Percentiles rank a stretch among this genome's conserved stretches.
Conservation (phyloP, 2,797 vertebrate species). For the Saxicola maurus region DNA sequence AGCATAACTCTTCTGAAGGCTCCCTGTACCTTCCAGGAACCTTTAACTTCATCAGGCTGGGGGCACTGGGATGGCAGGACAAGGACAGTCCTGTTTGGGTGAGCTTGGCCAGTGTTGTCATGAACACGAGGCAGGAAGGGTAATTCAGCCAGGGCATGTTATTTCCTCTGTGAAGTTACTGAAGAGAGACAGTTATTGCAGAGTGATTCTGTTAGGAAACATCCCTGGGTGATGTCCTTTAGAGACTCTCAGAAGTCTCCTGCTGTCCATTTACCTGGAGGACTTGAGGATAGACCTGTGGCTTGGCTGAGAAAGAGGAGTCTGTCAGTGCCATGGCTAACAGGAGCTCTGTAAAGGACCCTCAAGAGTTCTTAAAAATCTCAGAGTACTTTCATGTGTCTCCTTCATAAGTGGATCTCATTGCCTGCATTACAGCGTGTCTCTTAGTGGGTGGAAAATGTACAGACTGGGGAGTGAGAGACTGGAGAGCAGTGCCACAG, state of each 20-base stretch:
- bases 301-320: not conserved
- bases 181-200: not conserved
- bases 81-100: not conserved
- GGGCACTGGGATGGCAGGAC: not conserved
- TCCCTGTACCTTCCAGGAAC: not conserved
- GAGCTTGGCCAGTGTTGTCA: not conserved
- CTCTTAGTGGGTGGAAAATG: not conserved
- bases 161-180: not conserved
- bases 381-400: not conserved
- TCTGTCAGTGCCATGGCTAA: not conserved
- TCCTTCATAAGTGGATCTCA: not conserved
- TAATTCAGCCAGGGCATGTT: not conserved
- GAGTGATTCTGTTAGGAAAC: not conserved
- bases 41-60: not conserved
- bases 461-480: not conserved
- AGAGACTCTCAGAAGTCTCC: not conserved
- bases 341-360: not conserved
- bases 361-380: not conserved
- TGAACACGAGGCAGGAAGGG: not conserved
- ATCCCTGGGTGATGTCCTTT: not conserved
- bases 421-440: accelerated
- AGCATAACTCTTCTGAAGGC: not conserved
- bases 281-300: not conserved
- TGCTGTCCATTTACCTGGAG: not conserved
- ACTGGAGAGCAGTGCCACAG: not conserved